Percentiles rank a stretch among this genome's conserved stretches.
Conservation (phyloP, 2,113 vertebrate species). For the Papio anubis region DNA sequence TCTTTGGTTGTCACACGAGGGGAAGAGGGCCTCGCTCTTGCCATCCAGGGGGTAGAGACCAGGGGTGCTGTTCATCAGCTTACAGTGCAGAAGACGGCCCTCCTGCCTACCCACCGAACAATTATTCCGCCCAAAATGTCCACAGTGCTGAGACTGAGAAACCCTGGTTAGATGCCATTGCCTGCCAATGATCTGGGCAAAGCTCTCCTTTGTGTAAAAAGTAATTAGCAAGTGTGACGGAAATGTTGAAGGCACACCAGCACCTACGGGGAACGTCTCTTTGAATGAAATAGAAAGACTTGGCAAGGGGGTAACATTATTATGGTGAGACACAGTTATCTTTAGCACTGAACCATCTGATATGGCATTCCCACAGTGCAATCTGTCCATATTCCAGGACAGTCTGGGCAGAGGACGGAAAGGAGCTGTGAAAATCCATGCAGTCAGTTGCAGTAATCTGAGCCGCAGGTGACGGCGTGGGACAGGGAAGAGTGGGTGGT, state of each 20-base stretch:
- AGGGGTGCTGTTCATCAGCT: not conserved
- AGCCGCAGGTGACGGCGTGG: fast-evolving
- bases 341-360: not conserved
- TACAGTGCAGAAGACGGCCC: fast-evolving
- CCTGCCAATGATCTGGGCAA: not conserved
- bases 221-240: not conserved
- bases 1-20: too few relatives aligned
- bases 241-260: not conserved
- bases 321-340: not conserved
- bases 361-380: fast-evolving
- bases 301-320: not conserved
- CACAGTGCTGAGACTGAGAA: fast-evolving
- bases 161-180: not conserved
- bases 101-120: fast-evolving
- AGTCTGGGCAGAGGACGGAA: not conserved
- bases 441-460: not conserved
- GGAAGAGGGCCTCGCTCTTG: too few relatives aligned
- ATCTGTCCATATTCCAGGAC: not conserved
- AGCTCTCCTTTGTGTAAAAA: not conserved
- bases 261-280: not conserved
- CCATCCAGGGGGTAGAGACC: not conserved
- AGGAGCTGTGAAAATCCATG: not conserved
- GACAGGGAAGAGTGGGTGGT: not conserved
- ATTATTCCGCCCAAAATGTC: not conserved
- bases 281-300: not conserved